Evolutionary conservation across 23 tunicate genomes (phyloP).

Genomic region (Trididemnum clinides): DNA sequence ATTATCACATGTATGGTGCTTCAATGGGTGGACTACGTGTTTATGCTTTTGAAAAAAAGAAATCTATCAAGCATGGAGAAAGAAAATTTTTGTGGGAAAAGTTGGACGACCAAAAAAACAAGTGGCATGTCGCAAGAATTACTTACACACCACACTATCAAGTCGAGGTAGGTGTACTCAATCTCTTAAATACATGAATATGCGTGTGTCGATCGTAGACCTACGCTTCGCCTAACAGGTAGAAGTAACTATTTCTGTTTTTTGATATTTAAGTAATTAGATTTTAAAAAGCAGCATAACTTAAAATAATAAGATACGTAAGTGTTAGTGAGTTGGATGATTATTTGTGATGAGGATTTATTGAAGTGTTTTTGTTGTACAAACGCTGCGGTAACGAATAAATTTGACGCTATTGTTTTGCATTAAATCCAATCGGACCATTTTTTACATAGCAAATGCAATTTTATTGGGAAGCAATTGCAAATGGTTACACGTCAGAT

Average conservation of each 20-base stretch:
- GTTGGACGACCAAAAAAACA: slow-evolving; percentile 64
- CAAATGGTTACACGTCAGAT: slow-evolving; percentile 71
- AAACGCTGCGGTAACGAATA: too few relatives aligned
- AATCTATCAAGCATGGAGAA: slow-evolving; percentile 50
- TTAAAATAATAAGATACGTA: too few relatives aligned
- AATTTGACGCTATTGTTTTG: too few relatives aligned
- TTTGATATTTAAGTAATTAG: too few relatives aligned
- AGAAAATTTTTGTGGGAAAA: slow-evolving; percentile 86
- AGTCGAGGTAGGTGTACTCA: slow-evolving; percentile 57
- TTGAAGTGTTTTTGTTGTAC: too few relatives aligned
- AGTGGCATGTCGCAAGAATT: slow-evolving; percentile 49
- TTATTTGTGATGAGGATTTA: too few relatives aligned
- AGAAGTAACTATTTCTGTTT: too few relatives aligned
- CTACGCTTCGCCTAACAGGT: too few relatives aligned
- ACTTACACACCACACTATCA: slow-evolving; percentile 48
- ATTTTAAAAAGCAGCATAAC: too few relatives aligned
- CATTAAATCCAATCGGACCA: neutral
- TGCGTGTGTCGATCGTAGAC: too few relatives aligned
- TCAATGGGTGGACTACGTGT: slow-evolving; percentile 88
- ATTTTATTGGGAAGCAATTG: slow-evolving; percentile 82
- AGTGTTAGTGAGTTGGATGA: too few relatives aligned
- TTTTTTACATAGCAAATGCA: slow-evolving; percentile 55
- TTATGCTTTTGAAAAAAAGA: slow-evolving; percentile 77
- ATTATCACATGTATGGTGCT: slow-evolving; percentile 83
- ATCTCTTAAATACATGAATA: too few relatives aligned